Conservation (phyloP, 2,113 vertebrate genomes). For the Solenodon paradoxus region DNA sequence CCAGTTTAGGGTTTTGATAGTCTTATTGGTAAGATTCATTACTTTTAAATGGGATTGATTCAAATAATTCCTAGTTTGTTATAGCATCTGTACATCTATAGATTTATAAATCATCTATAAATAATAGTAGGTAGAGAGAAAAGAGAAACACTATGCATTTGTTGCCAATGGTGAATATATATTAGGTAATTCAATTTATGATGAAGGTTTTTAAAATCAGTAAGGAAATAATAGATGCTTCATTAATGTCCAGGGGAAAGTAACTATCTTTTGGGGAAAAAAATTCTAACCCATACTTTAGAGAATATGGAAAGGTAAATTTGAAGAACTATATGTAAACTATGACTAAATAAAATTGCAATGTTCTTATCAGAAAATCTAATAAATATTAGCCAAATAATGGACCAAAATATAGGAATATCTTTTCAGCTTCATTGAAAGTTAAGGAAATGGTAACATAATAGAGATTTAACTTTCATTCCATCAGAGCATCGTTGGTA, state of each 20-base stretch:
- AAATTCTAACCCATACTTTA: neutral
- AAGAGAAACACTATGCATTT: neutral
- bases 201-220: neutral
- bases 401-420: neutral
- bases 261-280: neutral
- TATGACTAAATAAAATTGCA: neutral
- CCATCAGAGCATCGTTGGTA: neutral
- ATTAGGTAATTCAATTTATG: neutral
- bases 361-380: neutral
- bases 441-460: neutral
- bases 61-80: neutral
- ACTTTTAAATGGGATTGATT: neutral
- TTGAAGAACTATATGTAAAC: neutral
- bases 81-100: neutral
- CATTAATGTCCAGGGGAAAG: neutral
- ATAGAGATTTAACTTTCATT: neutral
- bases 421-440: neutral
- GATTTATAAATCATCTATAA: neutral
- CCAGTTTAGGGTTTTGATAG: neutral
- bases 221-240: neutral
- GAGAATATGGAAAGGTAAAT: neutral
- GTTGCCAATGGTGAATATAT: neutral
- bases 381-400: neutral
- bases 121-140: neutral
- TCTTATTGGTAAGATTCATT: neutral